Evolutionary conservation across 2,113 vertebrate genomes (phyloP).

Genomic region (Phrynosoma platyrhinos): DNA sequence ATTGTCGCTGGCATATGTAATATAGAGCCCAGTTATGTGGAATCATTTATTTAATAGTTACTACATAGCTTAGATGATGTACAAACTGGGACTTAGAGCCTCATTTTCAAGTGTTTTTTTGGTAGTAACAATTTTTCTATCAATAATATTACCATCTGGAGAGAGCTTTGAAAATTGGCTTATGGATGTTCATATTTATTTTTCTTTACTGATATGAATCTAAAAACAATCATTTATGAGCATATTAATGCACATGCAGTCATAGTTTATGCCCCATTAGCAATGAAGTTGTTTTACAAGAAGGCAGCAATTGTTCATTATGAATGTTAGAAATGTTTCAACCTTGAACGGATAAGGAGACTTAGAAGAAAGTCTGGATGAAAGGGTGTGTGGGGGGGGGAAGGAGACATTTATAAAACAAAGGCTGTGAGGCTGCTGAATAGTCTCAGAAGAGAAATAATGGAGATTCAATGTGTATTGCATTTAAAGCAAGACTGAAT

Average conservation of each 20-base stretch:
- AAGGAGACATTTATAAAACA: background rate
- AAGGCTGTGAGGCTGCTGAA: background rate
- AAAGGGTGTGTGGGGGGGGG: constrained; percentile 5
- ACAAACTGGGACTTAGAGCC: background rate
- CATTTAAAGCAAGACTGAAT: constrained; percentile 4
- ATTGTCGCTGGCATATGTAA: background rate
- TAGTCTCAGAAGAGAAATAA: background rate
- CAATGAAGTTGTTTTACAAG: constrained; percentile 14
- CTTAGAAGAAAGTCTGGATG: background rate
- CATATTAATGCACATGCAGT: background rate
- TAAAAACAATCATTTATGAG: background rate
- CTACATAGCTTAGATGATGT: background rate
- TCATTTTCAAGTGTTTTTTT: background rate
- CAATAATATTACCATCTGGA: background rate
- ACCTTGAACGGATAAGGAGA: background rate
- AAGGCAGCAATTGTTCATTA: background rate
- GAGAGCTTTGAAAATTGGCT: constrained; percentile 6
- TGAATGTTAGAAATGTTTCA: background rate
- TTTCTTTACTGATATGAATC: background rate
- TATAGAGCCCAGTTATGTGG: background rate
- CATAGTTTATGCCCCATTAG: background rate
- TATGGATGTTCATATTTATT: background rate
- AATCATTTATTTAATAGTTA: constrained; percentile 1
- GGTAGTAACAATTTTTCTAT: background rate
- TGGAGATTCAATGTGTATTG: background rate